These are phyloP conservation scores for Augiades crinisus DNA, from an alignment of 2,888 invertebrate genomes.

Conservation along the genomic window DNA sequence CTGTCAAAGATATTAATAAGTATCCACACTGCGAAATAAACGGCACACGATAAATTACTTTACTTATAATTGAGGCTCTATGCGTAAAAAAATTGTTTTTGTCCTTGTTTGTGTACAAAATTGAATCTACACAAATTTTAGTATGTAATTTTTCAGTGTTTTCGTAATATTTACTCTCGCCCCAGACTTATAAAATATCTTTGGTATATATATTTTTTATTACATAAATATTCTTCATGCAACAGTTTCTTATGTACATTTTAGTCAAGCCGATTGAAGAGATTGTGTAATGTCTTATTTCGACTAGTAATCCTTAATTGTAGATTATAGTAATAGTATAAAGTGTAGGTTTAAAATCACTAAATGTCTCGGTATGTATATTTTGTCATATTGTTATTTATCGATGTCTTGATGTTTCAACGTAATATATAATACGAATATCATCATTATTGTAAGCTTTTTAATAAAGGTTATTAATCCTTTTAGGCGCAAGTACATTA, in stretches of 20 bases:
- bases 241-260: background rate
- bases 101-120: too few species aligned
- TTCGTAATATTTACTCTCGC: too few species aligned
- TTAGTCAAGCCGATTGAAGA: background rate
- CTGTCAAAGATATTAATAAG: too few species aligned
- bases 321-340: background rate
- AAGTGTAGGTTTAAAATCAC: slow-evolving; percentile 1
- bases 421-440: background rate
- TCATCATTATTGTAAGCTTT: background rate
- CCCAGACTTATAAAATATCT: too few species aligned
- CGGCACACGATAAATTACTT: too few species aligned
- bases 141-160: too few species aligned
- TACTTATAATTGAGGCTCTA: too few species aligned
- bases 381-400: slow-evolving; percentile 10
- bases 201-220: too few species aligned
- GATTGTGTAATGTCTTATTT: slow-evolving; percentile 15
- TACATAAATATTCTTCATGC: background rate
- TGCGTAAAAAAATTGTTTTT: too few species aligned
- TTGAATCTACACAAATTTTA: too few species aligned
- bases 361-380: slow-evolving; percentile 11
- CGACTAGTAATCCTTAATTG: slow-evolving; percentile 1
- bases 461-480: background rate
- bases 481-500: background rate
- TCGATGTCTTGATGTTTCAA: slow-evolving; percentile 4
- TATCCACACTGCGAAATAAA: too few species aligned